phyloP scores from a whole-genome alignment of 92 coral and sea anemone genomes.

The Paragorgia papillata region DNA sequence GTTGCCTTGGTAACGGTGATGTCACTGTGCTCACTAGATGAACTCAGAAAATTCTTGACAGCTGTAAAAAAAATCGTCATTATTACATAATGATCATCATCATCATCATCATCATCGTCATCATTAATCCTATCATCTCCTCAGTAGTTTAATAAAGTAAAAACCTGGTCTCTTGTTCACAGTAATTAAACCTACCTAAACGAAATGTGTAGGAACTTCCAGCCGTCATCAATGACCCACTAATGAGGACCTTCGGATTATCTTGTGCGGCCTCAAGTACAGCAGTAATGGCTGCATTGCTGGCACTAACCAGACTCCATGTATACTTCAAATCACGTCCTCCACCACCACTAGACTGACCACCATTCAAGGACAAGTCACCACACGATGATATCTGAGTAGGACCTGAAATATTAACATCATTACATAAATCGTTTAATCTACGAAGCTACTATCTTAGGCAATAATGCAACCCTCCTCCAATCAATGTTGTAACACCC shows the following conservation, averaged over 20 bases:
- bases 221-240: constrained; percentile 22
- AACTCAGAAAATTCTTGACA: constrained; percentile 4
- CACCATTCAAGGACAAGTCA: constrained; percentile 45
- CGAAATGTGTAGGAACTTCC: constrained; percentile 29
- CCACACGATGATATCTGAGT: constrained; percentile 55
- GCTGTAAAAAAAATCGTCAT: neutral
- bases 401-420: constrained; percentile 28
- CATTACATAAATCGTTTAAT: neutral
- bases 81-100: too few relatives aligned
- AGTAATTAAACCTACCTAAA: constrained; percentile 43
- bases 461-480: too few relatives aligned
- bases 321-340: constrained; percentile 46
- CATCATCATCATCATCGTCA: too few relatives aligned
- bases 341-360: constrained; percentile 59
- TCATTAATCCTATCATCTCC: too few relatives aligned
- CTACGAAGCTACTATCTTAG: too few relatives aligned
- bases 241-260: constrained; percentile 8
- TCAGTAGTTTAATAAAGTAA: too few relatives aligned
- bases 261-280: constrained; percentile 11
- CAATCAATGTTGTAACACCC: too few relatives aligned
- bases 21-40: neutral
- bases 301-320: constrained; percentile 35
- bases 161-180: too few relatives aligned
- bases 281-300: constrained; percentile 7
- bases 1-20: neutral